A percentile compares a stretch with the other conserved stretches of the same genome.
phyloP scores from a whole-genome alignment of 2,113 vertebrate genomes.

The Muscicapa adusta region DNA sequence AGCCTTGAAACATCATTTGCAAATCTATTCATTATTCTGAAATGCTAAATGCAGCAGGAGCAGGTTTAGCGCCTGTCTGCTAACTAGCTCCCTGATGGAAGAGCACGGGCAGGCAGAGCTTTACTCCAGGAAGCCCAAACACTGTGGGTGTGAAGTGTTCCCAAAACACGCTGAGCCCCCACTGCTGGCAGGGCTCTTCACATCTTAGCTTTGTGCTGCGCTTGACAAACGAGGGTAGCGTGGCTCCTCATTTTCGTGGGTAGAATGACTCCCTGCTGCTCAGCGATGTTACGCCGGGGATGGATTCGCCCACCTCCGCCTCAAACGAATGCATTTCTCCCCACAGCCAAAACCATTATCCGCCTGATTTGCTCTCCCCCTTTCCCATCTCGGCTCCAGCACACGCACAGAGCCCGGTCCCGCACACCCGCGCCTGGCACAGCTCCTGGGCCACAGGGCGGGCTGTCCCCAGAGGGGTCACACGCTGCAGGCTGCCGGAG shows the following conservation, averaged over 20 bases:
- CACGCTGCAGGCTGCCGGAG: neutral
- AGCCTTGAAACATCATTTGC: slow-evolving; percentile 58
- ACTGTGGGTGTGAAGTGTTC: slow-evolving; percentile 7
- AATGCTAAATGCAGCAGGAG: slow-evolving; percentile 45
- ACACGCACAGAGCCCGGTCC: neutral
- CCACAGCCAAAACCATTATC: slow-evolving; percentile 11
- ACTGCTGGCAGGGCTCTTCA: neutral
- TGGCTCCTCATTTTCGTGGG: slow-evolving; percentile 41
- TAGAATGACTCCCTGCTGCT: neutral
- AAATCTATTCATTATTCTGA: slow-evolving; percentile 70
- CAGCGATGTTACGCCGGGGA: neutral
- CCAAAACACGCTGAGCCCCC: neutral
- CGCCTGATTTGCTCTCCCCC: neutral
- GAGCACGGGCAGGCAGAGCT: neutral
- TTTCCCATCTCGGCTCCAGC: neutral
- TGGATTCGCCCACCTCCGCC: neutral
- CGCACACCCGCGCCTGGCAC: neutral
- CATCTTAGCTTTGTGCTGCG: slow-evolving; percentile 41
- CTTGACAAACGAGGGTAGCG: slow-evolving; percentile 30
- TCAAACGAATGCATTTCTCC: neutral
- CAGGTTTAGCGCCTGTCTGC: slow-evolving; percentile 57
- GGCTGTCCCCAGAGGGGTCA: slow-evolving; percentile 12
- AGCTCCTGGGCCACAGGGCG: neutral
- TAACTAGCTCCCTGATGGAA: slow-evolving; percentile 44
- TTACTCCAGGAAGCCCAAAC: neutral